phyloP scores from a whole-genome alignment of 2,888 invertebrate genomes.

The Polyommatus icarus region DNA sequence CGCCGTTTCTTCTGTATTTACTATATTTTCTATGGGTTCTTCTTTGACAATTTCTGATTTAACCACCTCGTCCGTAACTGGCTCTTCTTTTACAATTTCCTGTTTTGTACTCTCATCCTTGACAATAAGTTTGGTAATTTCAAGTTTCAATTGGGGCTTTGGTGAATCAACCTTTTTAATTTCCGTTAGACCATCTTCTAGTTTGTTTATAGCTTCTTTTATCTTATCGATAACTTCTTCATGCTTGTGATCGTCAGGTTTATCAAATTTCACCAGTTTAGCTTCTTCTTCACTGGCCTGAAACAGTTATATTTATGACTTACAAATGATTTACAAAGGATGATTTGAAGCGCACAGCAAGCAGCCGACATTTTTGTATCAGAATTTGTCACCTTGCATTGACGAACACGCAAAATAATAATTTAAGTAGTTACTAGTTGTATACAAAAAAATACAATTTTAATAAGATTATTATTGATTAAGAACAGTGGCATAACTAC shows the following conservation, averaged over 20 bases:
- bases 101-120: conserved; percentile 39
- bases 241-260: conserved; percentile 56
- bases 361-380: no score
- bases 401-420: no score
- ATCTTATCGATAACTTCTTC: conserved; percentile 67
- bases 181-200: conserved; percentile 61
- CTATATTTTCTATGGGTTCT: conserved; percentile 30
- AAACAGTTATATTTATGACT: conserved; percentile 28
- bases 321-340: neutral
- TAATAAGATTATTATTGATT: no score
- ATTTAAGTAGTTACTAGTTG: no score
- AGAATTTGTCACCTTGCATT: no score
- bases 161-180: conserved; percentile 48
- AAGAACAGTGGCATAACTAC: no score
- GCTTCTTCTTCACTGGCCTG: conserved; percentile 63
- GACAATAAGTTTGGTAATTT: conserved; percentile 35
- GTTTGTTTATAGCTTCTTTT: conserved; percentile 67
- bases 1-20: conserved; percentile 32
- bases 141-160: conserved; percentile 44
- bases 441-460: no score
- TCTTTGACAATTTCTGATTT: conserved; percentile 32
- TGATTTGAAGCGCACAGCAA: neutral
- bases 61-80: neutral
- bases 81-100: conserved; percentile 36
- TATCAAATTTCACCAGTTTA: conserved; percentile 63